Percentiles rank a stretch among this genome's conserved stretches.
Evolutionary conservation across 2,113 vertebrate species (phyloP).

Genomic region (Malurus elegans): DNA sequence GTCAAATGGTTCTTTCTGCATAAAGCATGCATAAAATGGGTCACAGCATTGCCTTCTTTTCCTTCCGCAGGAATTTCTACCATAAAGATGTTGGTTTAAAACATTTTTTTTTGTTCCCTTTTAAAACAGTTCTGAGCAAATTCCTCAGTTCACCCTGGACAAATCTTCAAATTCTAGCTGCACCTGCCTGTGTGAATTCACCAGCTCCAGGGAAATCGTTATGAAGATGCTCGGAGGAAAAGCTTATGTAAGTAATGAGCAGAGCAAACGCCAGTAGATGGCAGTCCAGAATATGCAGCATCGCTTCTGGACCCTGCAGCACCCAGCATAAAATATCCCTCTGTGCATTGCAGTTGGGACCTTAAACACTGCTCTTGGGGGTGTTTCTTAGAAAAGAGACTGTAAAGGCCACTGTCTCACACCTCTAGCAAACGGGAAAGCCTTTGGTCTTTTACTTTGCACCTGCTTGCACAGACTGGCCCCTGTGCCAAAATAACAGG

Average conservation of each 20-base stretch:
- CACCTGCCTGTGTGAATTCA: neutral
- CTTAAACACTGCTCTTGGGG: neutral
- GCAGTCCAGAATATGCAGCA: constrained; percentile 21
- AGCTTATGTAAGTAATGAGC: constrained; percentile 20
- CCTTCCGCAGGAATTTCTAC: neutral
- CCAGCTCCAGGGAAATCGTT: neutral
- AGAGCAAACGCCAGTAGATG: constrained; percentile 46
- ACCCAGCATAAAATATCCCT: neutral
- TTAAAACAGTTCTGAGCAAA: neutral
- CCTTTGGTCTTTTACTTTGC: neutral
- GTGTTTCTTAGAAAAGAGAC: neutral
- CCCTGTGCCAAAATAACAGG: neutral
- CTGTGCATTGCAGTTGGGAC: neutral
- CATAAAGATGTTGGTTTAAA: neutral
- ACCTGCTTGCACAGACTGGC: neutral
- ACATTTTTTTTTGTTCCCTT: neutral
- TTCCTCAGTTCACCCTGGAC: neutral
- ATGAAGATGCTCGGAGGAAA: neutral
- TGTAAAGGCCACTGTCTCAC: neutral
- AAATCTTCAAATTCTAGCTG: neutral
- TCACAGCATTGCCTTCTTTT: neutral
- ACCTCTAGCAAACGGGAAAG: neutral
- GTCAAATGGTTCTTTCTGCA: neutral
- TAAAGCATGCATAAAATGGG: neutral
- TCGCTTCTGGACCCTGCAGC: neutral